Evolutionary conservation across 2,888 invertebrate genomes (phyloP), one percentile per base, ranked within the genome.

Genomic region (Sarcophaga rosellei): DNA sequence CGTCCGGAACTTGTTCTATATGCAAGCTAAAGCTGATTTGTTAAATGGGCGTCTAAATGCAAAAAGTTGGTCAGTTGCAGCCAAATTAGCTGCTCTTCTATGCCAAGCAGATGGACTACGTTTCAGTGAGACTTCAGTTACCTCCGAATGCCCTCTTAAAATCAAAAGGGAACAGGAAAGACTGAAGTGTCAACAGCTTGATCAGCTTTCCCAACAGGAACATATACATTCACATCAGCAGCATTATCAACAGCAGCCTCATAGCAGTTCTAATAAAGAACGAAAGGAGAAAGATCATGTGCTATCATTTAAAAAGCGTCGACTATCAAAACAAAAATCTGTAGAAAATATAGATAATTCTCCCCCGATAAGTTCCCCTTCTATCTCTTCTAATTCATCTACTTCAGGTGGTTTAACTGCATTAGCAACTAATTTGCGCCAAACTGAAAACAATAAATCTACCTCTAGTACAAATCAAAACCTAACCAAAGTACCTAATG

Each of bases 1-100:
- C 62, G 97, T 97, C 25, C 96, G 97, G 6, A 91, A 97, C 92
- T 95, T 97, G 92, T 98, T 98, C 93, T 98, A 97, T 92, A 95
- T 97, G 88, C 97, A 98, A 93, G 96, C 97, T 3, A 95, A 96
- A 90, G 94, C 96, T 2, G 97, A 97, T 92, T 93, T 97, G 88
- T 94, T 95, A 70, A 96, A 97, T 91, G 96, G 96, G 21, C 95
- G 96, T 84, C 94, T 97, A 20, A 95, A 95, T 80, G 95, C 96
- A 11, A 94, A 95, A 21, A 96, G 96, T 90, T 95, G 95, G 94
- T 94, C 95, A 89, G 95, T 95, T 45, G 95, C 96, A 6, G 95
- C 96, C 66, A 95, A 95, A 89, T 94, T 97, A 88, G 95, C 96
- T 65, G 97, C 97, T 17, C 94, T 97, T 88, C 95, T 97, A 88